Evolutionary conservation across 2,888 invertebrate genomes (phyloP).

Genomic region (Portevinia maculata): DNA sequence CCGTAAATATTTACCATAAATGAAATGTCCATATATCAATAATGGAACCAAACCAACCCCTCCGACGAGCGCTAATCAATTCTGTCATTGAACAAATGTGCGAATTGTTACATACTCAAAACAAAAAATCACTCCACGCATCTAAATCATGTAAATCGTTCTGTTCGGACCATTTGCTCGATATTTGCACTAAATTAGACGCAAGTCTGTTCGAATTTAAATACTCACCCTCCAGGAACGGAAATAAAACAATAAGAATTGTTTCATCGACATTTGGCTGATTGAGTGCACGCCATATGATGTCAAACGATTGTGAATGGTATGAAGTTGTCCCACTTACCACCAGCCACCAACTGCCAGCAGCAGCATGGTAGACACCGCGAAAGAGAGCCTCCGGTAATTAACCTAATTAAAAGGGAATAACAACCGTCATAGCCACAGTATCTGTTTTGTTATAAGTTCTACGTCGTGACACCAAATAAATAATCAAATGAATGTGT

Average conservation of each 20-base stretch:
- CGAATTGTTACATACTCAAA: constrained; percentile 58
- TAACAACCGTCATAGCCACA: constrained; percentile 78
- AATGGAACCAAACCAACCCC: neutral
- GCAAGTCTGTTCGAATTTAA: constrained; percentile 80
- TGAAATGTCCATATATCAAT: neutral
- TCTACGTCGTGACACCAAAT: constrained; percentile 14
- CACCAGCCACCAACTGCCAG: constrained; percentile 1
- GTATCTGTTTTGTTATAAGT: constrained; percentile 18
- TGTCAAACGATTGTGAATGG: constrained; percentile 63
- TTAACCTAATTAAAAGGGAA: constrained; percentile 82
- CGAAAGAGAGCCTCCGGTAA: constrained; percentile 76
- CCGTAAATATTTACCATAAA: constrained; percentile 37
- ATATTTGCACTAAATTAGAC: constrained; percentile 80
- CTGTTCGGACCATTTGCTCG: constrained; percentile 75
- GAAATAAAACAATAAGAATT: constrained; percentile 45
- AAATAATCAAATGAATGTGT: constrained; percentile 74
- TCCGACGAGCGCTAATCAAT: constrained; percentile 1
- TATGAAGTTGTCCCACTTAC: constrained; percentile 35
- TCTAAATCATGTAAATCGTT: constrained; percentile 54
- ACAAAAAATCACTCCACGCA: constrained; percentile 39
- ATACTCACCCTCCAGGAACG: constrained; percentile 21
- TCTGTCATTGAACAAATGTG: constrained; percentile 71
- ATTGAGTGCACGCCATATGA: constrained; percentile 72
- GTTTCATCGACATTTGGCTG: constrained; percentile 74
- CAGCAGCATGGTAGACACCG: neutral